Evolutionary conservation across 2,888 invertebrate genomes (phyloP).

Genomic region (Thereva nobilitata): DNA sequence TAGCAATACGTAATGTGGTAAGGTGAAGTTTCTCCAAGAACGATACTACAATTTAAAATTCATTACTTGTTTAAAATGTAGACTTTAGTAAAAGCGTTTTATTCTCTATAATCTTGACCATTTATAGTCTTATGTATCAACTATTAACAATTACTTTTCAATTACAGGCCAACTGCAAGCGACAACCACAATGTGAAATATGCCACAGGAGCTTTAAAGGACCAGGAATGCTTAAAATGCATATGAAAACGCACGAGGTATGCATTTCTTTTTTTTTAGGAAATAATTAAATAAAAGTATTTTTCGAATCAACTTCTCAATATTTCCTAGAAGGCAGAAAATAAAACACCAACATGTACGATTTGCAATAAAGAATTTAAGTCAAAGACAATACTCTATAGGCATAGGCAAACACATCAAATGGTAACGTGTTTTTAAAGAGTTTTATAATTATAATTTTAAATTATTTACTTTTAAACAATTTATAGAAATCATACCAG

Average conservation of each 20-base stretch:
- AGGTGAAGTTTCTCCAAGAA: no score
- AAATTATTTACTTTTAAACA: slow-evolving; percentile 6
- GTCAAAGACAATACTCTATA: slow-evolving; percentile 65
- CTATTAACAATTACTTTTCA: slow-evolving; percentile 15
- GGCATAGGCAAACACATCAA: slow-evolving; percentile 67
- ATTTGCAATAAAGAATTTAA: slow-evolving; percentile 66
- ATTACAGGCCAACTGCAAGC: slow-evolving; percentile 65
- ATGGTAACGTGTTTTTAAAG: slow-evolving; percentile 49
- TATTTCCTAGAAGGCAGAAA: slow-evolving; percentile 57
- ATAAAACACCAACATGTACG: slow-evolving; percentile 65
- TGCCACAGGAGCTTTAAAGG: slow-evolving; percentile 68
- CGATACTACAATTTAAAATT: no score
- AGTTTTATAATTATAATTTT: not conserved
- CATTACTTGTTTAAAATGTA: no score
- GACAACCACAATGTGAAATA: slow-evolving; percentile 66
- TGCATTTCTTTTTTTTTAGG: not conserved
- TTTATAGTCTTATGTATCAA: not conserved
- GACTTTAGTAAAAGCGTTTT: no score
- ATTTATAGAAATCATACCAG: slow-evolving; percentile 48
- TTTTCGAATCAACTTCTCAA: slow-evolving; percentile 13
- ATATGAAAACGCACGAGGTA: slow-evolving; percentile 67
- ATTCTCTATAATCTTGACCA: not conserved
- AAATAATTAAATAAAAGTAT: not conserved
- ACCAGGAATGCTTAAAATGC: slow-evolving; percentile 69
- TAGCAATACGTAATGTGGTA: no score